Evolutionary conservation across 2,113 vertebrate species (phyloP).

Genomic region (Trochalopteron elliotii): DNA sequence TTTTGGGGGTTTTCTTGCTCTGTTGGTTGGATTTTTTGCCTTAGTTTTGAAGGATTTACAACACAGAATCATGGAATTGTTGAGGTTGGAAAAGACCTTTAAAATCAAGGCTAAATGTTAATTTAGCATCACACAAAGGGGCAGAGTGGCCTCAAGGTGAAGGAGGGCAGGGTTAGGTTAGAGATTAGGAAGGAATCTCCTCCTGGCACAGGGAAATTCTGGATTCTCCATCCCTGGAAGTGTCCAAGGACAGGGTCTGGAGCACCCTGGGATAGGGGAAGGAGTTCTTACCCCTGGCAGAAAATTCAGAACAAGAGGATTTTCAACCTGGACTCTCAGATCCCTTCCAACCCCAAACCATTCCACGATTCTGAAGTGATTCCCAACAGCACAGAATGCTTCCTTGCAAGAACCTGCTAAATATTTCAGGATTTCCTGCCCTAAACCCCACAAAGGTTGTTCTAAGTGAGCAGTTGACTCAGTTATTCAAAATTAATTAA

Average conservation of each 20-base stretch:
- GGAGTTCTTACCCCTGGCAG: background rate
- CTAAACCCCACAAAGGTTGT: background rate
- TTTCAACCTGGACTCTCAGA: background rate
- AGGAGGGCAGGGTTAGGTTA: background rate
- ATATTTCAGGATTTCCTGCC: background rate
- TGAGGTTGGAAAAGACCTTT: background rate
- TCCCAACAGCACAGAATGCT: background rate
- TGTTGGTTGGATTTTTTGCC: background rate
- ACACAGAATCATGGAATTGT: background rate
- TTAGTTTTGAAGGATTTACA: background rate
- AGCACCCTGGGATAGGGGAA: background rate
- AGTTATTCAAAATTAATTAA: conserved; percentile 72
- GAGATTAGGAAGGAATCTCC: background rate
- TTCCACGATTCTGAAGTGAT: background rate
- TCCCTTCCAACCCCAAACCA: background rate
- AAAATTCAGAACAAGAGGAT: background rate
- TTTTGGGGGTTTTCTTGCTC: fast-evolving
- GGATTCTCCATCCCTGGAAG: background rate
- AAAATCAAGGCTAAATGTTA: background rate
- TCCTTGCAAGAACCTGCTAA: background rate
- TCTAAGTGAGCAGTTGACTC: conserved; percentile 17
- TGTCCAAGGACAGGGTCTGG: background rate
- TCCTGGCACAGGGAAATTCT: background rate
- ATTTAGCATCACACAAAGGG: background rate
- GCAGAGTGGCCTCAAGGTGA: background rate